Base-by-base conservation (phyloP, 2,888 invertebrate genomes). In the Nysson spinosus region DNA sequence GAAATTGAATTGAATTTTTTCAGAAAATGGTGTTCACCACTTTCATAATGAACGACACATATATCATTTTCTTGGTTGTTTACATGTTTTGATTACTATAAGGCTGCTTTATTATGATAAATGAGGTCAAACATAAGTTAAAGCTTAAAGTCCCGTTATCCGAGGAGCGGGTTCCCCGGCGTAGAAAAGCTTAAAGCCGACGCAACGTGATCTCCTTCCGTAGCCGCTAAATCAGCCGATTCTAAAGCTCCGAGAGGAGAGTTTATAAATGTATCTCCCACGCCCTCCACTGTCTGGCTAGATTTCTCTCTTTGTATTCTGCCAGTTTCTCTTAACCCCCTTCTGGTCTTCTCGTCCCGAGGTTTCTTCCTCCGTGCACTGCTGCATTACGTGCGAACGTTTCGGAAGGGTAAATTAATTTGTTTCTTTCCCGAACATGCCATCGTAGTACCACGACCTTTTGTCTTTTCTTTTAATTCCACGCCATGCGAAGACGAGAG, bases 221-320 rank as follows among this genome's bases (percentile, higher is more conserved):
- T 73, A 55, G 66, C 64, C 67, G 67, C 72, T 82, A 81, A 82
- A 81, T 81, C 81, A 80, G 70, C 69, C 69, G 68, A 79, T 75
- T 75, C 72, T 73, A 64, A 74, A 65, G 77, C 75, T 75, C 74
- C 72, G 75, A 77, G 75, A 77, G 75, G 60, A 65, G 80, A 82
- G 83, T 83, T 82, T 81, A 82, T 83, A 83, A 84, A 84, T 83
- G 84, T 79, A 80, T 84, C 84, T 83, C 83, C 83, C 83, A 84
- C 84, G 83, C 83, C 84, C 79, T 82, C 78, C 77, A 80, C 81
- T 81, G 81, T 82, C 82, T 81, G 78, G 74, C 71, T 35, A 57
- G 54, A 62, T 71, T 72, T 78, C 76, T 80, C 77, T 72, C 79
- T 78, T 70, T 73, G 68, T 57, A 63, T 16, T 19, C 56, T 30